Percentiles rank a stretch among this genome's conserved stretches.
These are phyloP conservation scores for Stomatorhinus ivindoensis DNA, from an alignment of 2,113 vertebrate genomes.

Conservation along the genomic window DNA sequence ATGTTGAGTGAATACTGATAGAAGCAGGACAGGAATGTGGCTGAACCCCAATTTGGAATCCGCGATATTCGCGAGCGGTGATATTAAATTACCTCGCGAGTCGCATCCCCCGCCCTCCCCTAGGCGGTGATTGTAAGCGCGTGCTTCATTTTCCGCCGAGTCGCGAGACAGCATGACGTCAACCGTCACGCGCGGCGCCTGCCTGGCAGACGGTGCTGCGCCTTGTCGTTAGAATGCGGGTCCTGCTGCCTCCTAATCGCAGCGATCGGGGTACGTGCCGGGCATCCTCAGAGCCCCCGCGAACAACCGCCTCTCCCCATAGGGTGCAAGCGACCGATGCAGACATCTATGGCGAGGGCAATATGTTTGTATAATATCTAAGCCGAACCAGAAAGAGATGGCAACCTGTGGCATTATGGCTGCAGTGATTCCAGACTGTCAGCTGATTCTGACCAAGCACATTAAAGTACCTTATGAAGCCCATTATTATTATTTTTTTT, in stretches of 20 bases:
- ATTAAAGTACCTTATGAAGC: background rate
- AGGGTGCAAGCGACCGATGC: background rate
- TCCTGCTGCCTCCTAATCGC: background rate
- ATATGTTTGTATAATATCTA: background rate
- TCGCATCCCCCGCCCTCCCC: background rate
- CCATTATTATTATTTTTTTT: background rate
- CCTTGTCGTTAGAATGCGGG: background rate
- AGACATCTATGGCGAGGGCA: background rate
- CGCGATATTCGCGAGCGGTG: background rate
- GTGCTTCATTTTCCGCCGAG: background rate
- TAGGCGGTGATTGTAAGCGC: too few species aligned
- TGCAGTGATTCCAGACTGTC: background rate
- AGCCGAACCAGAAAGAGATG: too few species aligned
- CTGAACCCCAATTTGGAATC: background rate
- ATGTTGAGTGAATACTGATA: background rate
- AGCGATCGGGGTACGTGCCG: background rate
- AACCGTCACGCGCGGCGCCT: background rate
- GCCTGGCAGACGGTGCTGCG: background rate
- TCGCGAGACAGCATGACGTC: constrained; percentile 5
- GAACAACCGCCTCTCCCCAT: background rate
- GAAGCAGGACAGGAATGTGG: background rate
- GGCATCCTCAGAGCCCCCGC: background rate
- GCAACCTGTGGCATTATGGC: background rate
- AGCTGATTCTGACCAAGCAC: background rate
- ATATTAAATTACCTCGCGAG: background rate